Evolutionary conservation across 2,113 vertebrate species (phyloP).

Genomic region (Caracal caracal): DNA sequence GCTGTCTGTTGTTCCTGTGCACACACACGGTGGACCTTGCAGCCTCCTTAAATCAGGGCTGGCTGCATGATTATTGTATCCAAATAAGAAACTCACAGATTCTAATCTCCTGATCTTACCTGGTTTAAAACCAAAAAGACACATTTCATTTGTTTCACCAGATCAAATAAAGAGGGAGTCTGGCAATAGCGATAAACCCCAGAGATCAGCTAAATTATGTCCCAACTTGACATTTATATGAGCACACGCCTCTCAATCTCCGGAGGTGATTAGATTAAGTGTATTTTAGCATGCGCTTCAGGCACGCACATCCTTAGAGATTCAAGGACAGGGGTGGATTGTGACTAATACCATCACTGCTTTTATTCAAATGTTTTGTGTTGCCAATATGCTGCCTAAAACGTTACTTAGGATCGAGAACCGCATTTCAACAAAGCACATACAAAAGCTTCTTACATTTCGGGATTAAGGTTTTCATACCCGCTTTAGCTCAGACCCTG

Average conservation of each 20-base stretch:
- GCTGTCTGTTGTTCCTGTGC: background rate
- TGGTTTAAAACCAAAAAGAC: constrained; percentile 55
- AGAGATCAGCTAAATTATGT: constrained; percentile 62
- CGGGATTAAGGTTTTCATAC: background rate
- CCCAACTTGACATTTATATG: constrained; percentile 70
- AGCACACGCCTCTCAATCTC: background rate
- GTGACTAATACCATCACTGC: background rate
- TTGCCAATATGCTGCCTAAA: background rate
- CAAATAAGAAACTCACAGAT: constrained; percentile 38
- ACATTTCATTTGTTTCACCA: constrained; percentile 57
- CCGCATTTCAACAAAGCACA: background rate
- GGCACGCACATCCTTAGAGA: background rate
- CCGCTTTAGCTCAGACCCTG: background rate
- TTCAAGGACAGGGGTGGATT: background rate
- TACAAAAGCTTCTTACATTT: background rate
- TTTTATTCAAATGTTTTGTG: constrained; percentile 7
- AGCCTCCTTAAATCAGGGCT: background rate
- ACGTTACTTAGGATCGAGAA: background rate
- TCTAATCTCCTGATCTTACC: constrained; percentile 40
- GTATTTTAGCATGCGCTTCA: constrained; percentile 19
- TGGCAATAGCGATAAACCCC: constrained; percentile 51
- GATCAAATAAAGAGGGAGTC: constrained; percentile 59
- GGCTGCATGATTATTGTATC: background rate
- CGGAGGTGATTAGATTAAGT: constrained; percentile 51
- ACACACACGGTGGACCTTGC: background rate